Conservation (phyloP, 2,797 vertebrate genomes). For the Cuculus canorus region DNA sequence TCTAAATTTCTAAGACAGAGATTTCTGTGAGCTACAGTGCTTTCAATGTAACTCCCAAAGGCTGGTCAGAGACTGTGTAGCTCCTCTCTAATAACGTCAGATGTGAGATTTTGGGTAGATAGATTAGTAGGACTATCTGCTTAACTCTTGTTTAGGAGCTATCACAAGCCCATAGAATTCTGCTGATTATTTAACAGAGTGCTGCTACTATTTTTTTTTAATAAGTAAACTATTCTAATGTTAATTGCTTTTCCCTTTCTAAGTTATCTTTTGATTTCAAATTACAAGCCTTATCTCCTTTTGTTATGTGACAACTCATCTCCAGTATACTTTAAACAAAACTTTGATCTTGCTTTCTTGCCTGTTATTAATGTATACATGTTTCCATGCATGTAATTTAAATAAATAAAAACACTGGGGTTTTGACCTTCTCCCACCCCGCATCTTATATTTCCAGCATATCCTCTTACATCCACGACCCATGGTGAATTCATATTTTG, state of each 20-base stretch:
- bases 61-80: background rate
- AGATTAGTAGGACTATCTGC: background rate
- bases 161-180: background rate
- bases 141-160: background rate
- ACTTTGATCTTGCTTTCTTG: background rate
- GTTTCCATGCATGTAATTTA: background rate
- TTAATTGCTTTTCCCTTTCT: slow-evolving; percentile 19
- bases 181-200: background rate
- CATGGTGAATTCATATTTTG: background rate
- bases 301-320: background rate
- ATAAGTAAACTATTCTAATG: background rate
- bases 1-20: background rate
- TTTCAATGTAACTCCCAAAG: background rate
- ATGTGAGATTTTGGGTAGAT: background rate
- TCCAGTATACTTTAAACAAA: background rate
- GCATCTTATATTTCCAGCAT: background rate
- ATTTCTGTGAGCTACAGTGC: background rate
- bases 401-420: background rate
- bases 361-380: background rate
- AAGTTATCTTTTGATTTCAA: slow-evolving; percentile 12
- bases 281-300: background rate
- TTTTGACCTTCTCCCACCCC: background rate
- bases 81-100: background rate
- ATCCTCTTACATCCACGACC: background rate
- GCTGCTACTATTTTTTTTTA: background rate